Evolutionary conservation across 2,113 vertebrate genomes (phyloP).

Genomic region (Oenanthe melanoleuca): DNA sequence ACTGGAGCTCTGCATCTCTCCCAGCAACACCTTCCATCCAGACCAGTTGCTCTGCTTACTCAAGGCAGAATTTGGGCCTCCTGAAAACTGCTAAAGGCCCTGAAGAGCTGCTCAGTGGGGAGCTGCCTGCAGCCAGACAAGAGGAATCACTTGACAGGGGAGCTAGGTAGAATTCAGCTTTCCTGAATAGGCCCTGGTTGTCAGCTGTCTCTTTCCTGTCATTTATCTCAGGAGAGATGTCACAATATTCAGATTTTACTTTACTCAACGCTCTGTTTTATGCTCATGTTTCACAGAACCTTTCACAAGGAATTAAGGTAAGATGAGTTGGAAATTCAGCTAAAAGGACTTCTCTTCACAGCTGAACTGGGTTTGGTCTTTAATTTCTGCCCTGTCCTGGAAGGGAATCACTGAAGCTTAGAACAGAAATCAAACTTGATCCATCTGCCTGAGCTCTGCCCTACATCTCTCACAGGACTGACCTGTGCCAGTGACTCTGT

Average conservation of each 20-base stretch:
- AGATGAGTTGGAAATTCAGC: conserved; percentile 31
- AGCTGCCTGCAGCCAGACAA: conserved; percentile 22
- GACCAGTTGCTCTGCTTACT: background rate
- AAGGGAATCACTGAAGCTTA: background rate
- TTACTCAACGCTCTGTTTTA: conserved; percentile 40
- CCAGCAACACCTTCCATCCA: background rate
- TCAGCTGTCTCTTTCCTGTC: conserved; percentile 59
- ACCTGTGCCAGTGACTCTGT: background rate
- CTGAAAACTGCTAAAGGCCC: background rate
- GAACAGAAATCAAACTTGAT: background rate
- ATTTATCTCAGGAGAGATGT: conserved; percentile 47
- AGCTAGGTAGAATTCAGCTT: conserved; percentile 39
- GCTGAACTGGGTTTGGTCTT: background rate
- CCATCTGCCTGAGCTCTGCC: background rate
- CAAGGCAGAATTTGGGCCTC: background rate
- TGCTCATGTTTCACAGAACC: conserved; percentile 25
- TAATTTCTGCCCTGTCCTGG: background rate
- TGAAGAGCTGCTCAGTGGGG: background rate
- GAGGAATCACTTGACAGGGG: conserved; percentile 14
- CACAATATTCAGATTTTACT: conserved; percentile 64
- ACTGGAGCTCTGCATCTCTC: background rate
- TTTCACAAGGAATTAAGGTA: conserved; percentile 59
- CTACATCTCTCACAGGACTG: background rate
- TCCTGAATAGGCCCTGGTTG: conserved; percentile 43
- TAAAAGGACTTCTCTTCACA: background rate